Base-by-base conservation (phyloP, 92 coral and sea anemone genomes). In the Scolanthus callimorphus region DNA sequence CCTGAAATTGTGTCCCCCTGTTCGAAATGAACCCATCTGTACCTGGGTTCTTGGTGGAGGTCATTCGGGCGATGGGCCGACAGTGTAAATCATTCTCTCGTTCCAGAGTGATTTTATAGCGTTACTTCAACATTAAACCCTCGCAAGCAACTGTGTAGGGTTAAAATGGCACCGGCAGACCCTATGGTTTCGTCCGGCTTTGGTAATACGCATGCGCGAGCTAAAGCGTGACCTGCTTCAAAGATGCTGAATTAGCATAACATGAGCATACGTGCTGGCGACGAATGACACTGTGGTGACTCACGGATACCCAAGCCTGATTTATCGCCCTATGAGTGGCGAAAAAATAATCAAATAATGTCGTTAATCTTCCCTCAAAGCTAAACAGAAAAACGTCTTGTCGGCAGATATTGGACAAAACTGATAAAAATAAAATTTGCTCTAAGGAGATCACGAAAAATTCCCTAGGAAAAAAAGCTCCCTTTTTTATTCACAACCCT, bases 291-390 rank as follows among this genome's bases (percentile, higher is more conserved):
- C n/a, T 22, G 46, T 27, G 20, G 38, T 66, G 73, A 54, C 11
- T 25, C 13, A 66, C 54, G n/a, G 20, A 41, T 23, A 27, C 10
- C 43, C 31, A 17, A 54, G 38, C 3, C 34, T n/a, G 11, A 2
- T 51, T 52, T 25, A 13, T 11, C 38, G 73, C 28, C 59, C 51
- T 66, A 28, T 66, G 30, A 66, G 34, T 66, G 73, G 61, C 21
- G 62, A 24, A 29, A 20, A n/a, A 26, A 11, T 65, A 67, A 67
- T 39, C 20, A 51, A 21, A 11, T 51, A 29, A 51, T 41, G 17
- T 6, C 60, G 17, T n/a, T 52, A 52, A 65, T 65, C 61, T 52
- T 27, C 54, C 58, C 34, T 55, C 39, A 41, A 57, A 15, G 21
- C 10, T 4, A 37, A 19, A 51, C 20, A 13, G 51, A 49, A 21